Evolutionary conservation across 2,888 invertebrate genomes (phyloP), one percentile per base, ranked within the genome.

Genomic region (Thereva nobilitata): DNA sequence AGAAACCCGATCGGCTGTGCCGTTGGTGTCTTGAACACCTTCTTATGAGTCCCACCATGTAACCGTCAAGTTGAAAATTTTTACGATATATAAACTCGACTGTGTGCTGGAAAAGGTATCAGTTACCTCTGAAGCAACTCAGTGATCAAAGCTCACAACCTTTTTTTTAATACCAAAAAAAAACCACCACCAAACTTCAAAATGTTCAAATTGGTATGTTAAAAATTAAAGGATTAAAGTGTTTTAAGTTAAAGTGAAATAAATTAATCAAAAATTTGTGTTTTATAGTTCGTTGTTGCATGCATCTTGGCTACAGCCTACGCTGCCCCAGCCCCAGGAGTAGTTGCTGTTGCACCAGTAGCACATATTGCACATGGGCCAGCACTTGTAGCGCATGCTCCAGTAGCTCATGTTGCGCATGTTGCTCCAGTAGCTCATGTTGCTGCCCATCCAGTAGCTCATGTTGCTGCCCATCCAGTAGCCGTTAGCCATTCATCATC

Each of bases 131-230:
- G 63, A 66, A 70, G 38, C 55, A 67, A 55, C 67, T 63, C 63
- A 70, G 67, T 49, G 65, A 23, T 23, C 44, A 47, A 23, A 42
- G 56, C 49, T 65, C 65, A 45, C 9, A 23, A 23, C 23, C 23
- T 23, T 23, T 44, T 10, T 42, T n/a, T 38, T 12, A 9, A 42
- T 34, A 44, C 35, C 64, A 37, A 64, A 64, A 64, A 10, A 10
- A 3, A 37, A 54, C 54, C 45, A 53, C 45, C 55, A 50, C 23
- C 57, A 68, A 65, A 44, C 38, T 61, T 70, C 74, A 79, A 74
- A 73, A 79, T 79, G 79, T 80, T 77, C 74, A 79, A 80, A 75
- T 72, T 80, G 73, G 79, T 79, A 72, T 76, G 79, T 76, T 8
- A 72, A 10, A 8, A 23, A 38, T 4, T 9, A 10, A 41, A 9